phyloP scores from a whole-genome alignment of 92 coral and sea anemone genomes.

The Parazoanthus swiftii region DNA sequence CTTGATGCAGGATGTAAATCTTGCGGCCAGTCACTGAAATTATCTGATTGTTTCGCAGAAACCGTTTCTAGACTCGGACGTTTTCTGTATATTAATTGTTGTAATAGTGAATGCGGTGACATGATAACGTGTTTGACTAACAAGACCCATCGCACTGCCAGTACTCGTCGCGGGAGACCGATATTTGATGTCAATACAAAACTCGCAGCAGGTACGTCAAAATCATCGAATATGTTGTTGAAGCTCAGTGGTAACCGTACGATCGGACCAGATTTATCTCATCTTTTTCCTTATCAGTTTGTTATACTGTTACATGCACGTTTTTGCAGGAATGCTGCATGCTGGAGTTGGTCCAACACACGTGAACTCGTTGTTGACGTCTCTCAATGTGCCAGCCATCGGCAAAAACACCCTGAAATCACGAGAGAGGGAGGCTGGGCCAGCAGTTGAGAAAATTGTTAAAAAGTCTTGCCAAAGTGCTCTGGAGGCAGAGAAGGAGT shows the following conservation, averaged over 20 bases:
- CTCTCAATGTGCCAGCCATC: conserved; percentile 45
- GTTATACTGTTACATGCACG: neutral
- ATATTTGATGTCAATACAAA: conserved; percentile 47
- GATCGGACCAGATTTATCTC: conserved; percentile 23
- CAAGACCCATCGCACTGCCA: conserved; percentile 36
- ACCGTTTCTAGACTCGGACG: conserved; percentile 34
- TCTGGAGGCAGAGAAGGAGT: neutral
- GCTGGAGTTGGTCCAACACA: conserved; percentile 60
- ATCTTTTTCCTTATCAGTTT: no score
- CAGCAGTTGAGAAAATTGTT: conserved; percentile 6
- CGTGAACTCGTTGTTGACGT: conserved; percentile 46
- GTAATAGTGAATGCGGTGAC: conserved; percentile 40
- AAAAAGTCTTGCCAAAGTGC: conserved; percentile 5
- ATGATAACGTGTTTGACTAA: conserved; percentile 35
- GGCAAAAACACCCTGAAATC: conserved; percentile 40
- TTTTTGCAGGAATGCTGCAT: conserved; percentile 52
- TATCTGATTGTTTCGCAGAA: conserved; percentile 21
- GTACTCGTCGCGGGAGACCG: conserved; percentile 33
- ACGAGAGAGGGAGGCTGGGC: conserved; percentile 38
- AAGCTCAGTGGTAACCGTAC: neutral
- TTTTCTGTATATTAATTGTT: conserved; percentile 33
- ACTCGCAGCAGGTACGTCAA: conserved; percentile 33
- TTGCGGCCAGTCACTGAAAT: conserved; percentile 2
- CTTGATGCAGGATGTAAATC: conserved; percentile 32
- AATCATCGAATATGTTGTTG: neutral